These are phyloP conservation scores for Elephantulus edwardii DNA, from an alignment of 2,113 vertebrate genomes.

Conservation along the genomic window DNA sequence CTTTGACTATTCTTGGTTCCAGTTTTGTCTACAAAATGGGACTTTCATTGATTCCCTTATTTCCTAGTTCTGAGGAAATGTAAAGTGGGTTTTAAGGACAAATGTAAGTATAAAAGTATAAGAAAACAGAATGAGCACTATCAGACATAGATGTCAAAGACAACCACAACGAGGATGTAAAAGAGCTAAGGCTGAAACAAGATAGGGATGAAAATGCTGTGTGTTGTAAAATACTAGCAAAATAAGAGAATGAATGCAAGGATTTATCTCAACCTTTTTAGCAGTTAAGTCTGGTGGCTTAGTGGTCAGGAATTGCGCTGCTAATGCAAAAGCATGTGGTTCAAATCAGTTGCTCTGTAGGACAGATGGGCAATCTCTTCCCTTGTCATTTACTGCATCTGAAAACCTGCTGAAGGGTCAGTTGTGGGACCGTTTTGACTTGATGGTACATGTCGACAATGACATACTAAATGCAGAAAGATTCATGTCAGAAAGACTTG, in stretches of 20 bases:
- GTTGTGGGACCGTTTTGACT: too few species aligned
- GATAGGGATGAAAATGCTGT: accelerated
- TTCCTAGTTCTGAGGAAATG: neutral
- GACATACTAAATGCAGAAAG: too few species aligned
- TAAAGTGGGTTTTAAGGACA: neutral
- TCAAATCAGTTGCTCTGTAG: too few species aligned
- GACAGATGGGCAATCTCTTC: too few species aligned
- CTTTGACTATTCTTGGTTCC: neutral
- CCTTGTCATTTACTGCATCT: too few species aligned
- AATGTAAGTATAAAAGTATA: neutral
- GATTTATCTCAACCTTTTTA: neutral
- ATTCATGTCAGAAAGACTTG: neutral
- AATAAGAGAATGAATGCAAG: neutral
- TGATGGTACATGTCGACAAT: too few species aligned
- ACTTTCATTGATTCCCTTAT: neutral
- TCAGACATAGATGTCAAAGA: neutral
- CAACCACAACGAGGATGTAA: neutral
- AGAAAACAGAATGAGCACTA: neutral
- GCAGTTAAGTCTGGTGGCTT: too few species aligned
- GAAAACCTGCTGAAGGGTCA: too few species aligned
- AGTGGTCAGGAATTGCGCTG: too few species aligned
- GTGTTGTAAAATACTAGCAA: neutral
- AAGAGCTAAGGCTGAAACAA: neutral
- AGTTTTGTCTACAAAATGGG: neutral
- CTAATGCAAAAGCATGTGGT: too few species aligned